phyloP scores from a whole-genome alignment of 2,113 vertebrate species.

The Anser brachyrhynchus region DNA sequence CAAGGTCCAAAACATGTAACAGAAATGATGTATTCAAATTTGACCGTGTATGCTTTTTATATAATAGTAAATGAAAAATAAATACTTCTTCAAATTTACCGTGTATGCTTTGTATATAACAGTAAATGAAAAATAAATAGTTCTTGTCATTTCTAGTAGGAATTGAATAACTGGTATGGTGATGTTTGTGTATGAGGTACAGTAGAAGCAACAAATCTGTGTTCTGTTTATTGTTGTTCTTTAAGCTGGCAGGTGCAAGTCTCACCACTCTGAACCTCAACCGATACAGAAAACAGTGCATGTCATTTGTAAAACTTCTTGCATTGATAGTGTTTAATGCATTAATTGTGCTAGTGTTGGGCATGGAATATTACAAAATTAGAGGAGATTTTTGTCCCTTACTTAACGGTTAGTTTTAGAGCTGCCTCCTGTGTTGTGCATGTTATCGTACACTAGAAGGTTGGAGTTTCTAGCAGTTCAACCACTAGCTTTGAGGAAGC shows the following conservation, averaged over 20 bases:
- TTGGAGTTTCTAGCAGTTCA: neutral
- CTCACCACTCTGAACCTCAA: neutral
- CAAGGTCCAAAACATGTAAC: neutral
- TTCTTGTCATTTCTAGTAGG: neutral
- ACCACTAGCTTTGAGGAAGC: neutral
- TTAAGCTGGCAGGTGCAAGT: neutral
- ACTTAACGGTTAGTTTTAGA: neutral
- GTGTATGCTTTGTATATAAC: neutral
- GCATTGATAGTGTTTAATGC: neutral
- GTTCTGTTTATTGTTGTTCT: neutral
- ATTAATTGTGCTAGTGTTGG: neutral
- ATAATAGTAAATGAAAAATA: neutral
- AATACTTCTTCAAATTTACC: neutral
- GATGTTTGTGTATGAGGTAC: neutral
- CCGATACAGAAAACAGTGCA: neutral
- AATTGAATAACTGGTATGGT: neutral
- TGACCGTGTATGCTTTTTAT: neutral
- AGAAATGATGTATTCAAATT: neutral
- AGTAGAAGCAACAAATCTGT: neutral
- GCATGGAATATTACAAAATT: neutral
- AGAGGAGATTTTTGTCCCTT: neutral
- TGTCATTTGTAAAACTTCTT: neutral
- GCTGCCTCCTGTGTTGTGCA: neutral
- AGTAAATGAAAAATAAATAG: neutral
- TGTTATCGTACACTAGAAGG: neutral